A percentile compares a stretch with the other conserved stretches of the same genome.
Evolutionary conservation across 2,888 invertebrate species (phyloP).

Genomic region (Didymodactylos carnosus): DNA sequence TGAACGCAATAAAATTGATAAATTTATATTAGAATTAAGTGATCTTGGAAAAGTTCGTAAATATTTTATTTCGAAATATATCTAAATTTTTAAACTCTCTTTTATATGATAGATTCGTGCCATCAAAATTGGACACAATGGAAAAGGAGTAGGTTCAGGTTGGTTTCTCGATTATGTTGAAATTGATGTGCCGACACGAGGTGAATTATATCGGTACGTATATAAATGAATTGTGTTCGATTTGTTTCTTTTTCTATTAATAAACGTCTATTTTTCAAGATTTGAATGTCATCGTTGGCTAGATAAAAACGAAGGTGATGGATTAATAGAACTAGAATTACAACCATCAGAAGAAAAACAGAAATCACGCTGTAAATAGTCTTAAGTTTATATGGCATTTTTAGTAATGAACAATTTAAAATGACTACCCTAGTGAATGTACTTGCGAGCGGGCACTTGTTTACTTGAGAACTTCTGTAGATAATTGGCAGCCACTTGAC

Average conservation of each 20-base stretch:
- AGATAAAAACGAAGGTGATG: conserved; percentile 28
- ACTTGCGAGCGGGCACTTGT: too few species aligned
- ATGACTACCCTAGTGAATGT: too few species aligned
- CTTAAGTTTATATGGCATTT: neutral
- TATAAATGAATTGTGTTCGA: neutral
- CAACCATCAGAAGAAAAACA: conserved; percentile 25
- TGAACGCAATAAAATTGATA: conserved; percentile 29
- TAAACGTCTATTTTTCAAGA: too few species aligned
- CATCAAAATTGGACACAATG: conserved; percentile 33
- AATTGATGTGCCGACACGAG: conserved; percentile 28
- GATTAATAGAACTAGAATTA: conserved; percentile 27
- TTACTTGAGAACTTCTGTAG: too few species aligned
- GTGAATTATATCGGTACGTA: neutral
- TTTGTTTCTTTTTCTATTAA: neutral
- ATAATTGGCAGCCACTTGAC: too few species aligned
- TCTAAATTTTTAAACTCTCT: neutral
- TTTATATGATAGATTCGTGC: conserved; percentile 21
- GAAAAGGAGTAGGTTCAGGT: conserved; percentile 28
- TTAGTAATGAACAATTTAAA: neutral
- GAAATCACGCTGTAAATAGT: conserved; percentile 24
- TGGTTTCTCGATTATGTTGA: conserved; percentile 33
- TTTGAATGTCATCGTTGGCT: conserved; percentile 34
- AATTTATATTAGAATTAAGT: conserved; percentile 27
- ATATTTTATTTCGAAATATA: conserved; percentile 25
- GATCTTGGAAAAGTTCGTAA: conserved; percentile 31